A percentile compares a stretch with the other conserved stretches of the same genome.
Evolutionary conservation across 2,113 vertebrate species (phyloP).

Genomic region (Hystrix brachyura): DNA sequence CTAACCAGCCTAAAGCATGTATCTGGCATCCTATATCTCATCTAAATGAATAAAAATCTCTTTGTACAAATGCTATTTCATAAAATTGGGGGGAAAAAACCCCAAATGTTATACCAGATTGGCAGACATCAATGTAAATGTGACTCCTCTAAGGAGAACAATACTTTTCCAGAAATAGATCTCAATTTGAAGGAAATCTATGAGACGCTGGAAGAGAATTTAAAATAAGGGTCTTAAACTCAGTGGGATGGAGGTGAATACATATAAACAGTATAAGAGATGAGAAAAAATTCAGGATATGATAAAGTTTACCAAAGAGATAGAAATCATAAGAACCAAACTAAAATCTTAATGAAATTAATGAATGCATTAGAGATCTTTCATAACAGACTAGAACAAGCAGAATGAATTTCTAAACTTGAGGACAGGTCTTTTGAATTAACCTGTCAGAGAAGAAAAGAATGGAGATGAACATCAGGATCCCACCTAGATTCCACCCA

Average conservation of each 20-base stretch:
- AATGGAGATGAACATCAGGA: background rate
- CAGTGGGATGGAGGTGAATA: background rate
- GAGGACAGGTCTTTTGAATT: background rate
- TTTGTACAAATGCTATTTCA: background rate
- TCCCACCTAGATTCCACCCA: background rate
- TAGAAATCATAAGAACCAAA: background rate
- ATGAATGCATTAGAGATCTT: background rate
- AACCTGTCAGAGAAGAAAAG: background rate
- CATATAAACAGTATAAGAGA: background rate
- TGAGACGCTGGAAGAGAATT: background rate
- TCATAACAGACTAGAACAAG: background rate
- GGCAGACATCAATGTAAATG: background rate
- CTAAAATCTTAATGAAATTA: background rate
- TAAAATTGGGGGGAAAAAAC: background rate
- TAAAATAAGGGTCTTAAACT: background rate
- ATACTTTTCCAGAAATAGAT: background rate
- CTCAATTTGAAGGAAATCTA: background rate
- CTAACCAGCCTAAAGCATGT: background rate
- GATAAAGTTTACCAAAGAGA: background rate
- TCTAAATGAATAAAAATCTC: background rate
- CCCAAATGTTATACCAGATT: background rate
- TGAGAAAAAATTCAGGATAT: background rate
- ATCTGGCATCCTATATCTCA: background rate
- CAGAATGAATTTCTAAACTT: background rate
- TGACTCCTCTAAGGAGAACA: background rate